Evolutionary conservation across 2,888 invertebrate species (phyloP).

Genomic region (Heteromurus nitidus): DNA sequence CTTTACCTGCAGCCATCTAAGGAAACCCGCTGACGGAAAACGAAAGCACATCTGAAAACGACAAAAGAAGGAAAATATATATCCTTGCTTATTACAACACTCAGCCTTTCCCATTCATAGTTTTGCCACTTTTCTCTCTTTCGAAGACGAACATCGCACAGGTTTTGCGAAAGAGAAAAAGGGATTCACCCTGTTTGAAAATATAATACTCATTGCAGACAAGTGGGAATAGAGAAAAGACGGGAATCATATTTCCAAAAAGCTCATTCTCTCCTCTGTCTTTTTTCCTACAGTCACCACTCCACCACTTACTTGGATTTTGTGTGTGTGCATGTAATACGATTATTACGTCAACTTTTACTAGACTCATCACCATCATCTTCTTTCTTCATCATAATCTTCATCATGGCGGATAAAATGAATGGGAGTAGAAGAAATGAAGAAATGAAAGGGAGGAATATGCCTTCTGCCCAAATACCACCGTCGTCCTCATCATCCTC

Average conservation of each 20-base stretch:
- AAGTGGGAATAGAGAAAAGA: not conserved
- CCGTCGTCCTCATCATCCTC: conserved; percentile 24
- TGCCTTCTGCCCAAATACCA: conserved; percentile 5
- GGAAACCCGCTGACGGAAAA: too few species aligned
- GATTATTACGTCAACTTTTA: conserved; percentile 55
- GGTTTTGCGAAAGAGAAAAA: not conserved
- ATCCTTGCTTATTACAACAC: too few species aligned
- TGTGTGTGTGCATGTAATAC: conserved; percentile 32
- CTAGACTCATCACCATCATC: conserved; percentile 20
- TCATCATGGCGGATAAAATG: conserved; percentile 31
- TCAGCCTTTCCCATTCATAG: too few species aligned
- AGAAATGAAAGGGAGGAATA: conserved; percentile 6
- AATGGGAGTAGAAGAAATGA: conserved; percentile 25
- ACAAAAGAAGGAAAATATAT: too few species aligned
- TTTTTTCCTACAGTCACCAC: too few species aligned
- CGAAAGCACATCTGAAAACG: too few species aligned
- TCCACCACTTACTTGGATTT: not conserved
- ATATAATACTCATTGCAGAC: conserved; percentile 14
- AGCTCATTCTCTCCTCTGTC: not conserved
- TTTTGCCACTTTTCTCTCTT: too few species aligned
- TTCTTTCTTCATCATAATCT: conserved; percentile 7
- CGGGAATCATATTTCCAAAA: conserved; percentile 16
- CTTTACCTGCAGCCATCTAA: too few species aligned
- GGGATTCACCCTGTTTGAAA: conserved; percentile 16
- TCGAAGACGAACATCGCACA: too few species aligned